Evolutionary conservation across 2,888 invertebrate species (phyloP), one percentile per base, ranked within the genome.

Genomic region (Lysandra coridon): DNA sequence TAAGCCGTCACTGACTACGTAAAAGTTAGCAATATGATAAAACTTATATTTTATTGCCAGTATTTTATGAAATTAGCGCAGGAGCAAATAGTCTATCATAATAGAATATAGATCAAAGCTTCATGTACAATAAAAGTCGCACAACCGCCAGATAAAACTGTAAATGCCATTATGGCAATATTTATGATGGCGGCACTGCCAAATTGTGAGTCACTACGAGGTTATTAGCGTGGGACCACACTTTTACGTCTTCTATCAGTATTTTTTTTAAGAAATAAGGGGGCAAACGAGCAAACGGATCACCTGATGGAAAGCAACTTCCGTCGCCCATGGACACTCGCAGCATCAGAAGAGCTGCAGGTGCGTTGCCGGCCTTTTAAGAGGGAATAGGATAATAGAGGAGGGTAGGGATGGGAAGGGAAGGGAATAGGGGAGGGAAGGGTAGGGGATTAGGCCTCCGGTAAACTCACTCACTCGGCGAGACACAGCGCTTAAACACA

Each of bases 91-190:
- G 5, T n/a, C 6, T 17, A 4, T 17, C 7, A 30, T 64, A 30
- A 64, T 64, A n/a, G n/a, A n/a, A n/a, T n/a, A n/a, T n/a, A 64
- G 60, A 60, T 64, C 64, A 64, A 64, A 64, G 64, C 12, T 64
- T 64, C 64, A 64, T 64, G 30, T 44, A 74, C 74, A 74, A 80
- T 79, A 53, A 64, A 44, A 74, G 74, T 44, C n/a, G 23, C 44
- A n/a, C 40, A 40, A 23, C 44, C 10, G n/a, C 49, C n/a, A 40
- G 74, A 74, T 49, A 74, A 74, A 44, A 74, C 44, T n/a, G 12
- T 57, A 78, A 33, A 73, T 78, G n/a, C 44, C 74, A 75, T 74
- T 57, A 37, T 10, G n/a, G 53, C 30, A 33, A 57, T 77, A 77
- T 77, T 60, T 60, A 30, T 77, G 60, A 10, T 77, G 7, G 30